phyloP scores from a whole-genome alignment of 2,888 invertebrate species.

The Phaedon cochleariae region DNA sequence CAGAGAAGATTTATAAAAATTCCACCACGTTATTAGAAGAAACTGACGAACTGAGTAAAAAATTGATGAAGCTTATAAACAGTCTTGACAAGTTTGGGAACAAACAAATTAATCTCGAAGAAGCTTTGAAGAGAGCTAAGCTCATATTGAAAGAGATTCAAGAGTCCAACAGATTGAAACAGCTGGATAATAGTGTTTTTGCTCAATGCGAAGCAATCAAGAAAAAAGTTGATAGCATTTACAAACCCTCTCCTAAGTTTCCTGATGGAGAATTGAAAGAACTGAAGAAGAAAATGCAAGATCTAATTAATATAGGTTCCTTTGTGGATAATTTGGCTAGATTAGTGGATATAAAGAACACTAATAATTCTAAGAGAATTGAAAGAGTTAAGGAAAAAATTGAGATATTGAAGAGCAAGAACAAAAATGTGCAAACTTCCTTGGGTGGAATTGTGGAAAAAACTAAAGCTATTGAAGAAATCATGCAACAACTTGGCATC shows the following conservation, averaged over 20 bases:
- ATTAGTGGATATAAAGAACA: slow-evolving; percentile 44
- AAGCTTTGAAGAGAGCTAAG: slow-evolving; percentile 64
- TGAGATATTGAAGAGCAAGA: slow-evolving; percentile 44
- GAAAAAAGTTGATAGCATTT: slow-evolving; percentile 54
- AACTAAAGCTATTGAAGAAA: slow-evolving; percentile 41
- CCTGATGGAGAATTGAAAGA: slow-evolving; percentile 45
- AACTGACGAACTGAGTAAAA: slow-evolving; percentile 52
- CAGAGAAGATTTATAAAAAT: slow-evolving; percentile 60
- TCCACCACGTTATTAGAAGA: slow-evolving; percentile 57
- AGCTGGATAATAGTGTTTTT: slow-evolving; percentile 52
- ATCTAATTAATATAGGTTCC: slow-evolving; percentile 41
- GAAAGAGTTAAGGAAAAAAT: slow-evolving; percentile 41
- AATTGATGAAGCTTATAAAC: slow-evolving; percentile 41
- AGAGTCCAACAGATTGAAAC: slow-evolving; percentile 39
- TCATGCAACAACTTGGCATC: slow-evolving; percentile 42
- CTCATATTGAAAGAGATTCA: slow-evolving; percentile 64
- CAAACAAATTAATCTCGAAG: slow-evolving; percentile 66
- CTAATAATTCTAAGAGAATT: slow-evolving; percentile 40
- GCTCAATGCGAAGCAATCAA: slow-evolving; percentile 57
- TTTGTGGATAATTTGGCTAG: slow-evolving; percentile 39
- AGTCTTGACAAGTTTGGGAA: slow-evolving; percentile 50
- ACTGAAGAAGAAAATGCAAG: slow-evolving; percentile 44
- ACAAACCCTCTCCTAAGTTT: slow-evolving; percentile 35
- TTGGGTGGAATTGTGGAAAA: slow-evolving; percentile 38
- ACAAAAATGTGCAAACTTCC: slow-evolving; percentile 35